phyloP scores from a whole-genome alignment of 1,140 invertebrate species.

The Drosophila leontia region DNA sequence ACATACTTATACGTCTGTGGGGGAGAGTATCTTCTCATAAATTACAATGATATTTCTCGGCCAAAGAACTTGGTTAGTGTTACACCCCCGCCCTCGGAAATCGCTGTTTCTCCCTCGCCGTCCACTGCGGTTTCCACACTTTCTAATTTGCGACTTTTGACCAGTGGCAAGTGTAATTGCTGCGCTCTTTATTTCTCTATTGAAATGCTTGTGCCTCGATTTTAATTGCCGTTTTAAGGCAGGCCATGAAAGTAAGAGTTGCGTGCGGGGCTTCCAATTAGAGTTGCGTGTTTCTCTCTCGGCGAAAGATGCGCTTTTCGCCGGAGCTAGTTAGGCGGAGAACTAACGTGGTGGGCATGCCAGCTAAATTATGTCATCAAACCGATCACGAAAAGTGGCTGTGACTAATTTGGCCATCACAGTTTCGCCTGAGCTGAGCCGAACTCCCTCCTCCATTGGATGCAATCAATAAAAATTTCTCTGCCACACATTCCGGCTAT shows the following conservation, averaged over 20 bases:
- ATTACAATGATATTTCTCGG: slow-evolving; percentile 50
- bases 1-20: slow-evolving; percentile 11
- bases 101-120: slow-evolving; percentile 6
- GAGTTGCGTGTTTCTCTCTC: slow-evolving; percentile 50
- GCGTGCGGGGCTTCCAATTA: slow-evolving; percentile 46
- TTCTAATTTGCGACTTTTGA: slow-evolving; percentile 66
- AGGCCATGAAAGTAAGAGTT: slow-evolving; percentile 73
- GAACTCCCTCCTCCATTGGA: not conserved
- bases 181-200: slow-evolving; percentile 31
- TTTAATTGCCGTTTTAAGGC: slow-evolving; percentile 61
- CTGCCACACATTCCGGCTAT: slow-evolving; percentile 43
- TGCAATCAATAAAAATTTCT: slow-evolving; percentile 47
- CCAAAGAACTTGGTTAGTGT: slow-evolving; percentile 50
- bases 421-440: slow-evolving; percentile 9
- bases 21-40: slow-evolving; percentile 20
- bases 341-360: slow-evolving; percentile 8
- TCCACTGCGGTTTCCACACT: slow-evolving; percentile 54
- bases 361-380: slow-evolving; percentile 34
- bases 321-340: slow-evolving; percentile 1
- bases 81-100: slow-evolving; percentile 13
- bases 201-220: slow-evolving; percentile 34
- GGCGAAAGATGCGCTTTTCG: slow-evolving; percentile 8
- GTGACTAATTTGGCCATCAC: slow-evolving; percentile 20
- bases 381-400: slow-evolving; percentile 14
- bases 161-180: slow-evolving; percentile 49